A percentile compares a stretch with the other conserved stretches of the same genome.
Evolutionary conservation across 2,888 invertebrate species (phyloP).

Genomic region (Drosophila kambysellisi): DNA sequence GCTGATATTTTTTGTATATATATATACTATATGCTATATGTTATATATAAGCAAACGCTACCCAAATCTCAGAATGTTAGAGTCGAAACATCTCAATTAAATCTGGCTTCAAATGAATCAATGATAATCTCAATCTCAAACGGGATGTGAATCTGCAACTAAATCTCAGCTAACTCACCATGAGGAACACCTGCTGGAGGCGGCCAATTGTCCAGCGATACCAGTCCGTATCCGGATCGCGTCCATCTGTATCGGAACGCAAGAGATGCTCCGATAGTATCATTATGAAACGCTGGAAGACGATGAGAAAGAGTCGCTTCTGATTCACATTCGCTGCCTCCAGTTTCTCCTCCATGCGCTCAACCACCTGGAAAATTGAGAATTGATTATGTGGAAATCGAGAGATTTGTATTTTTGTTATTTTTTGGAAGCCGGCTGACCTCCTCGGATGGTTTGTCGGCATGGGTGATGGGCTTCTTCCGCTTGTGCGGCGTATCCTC

Average conservation of each 20-base stretch:
- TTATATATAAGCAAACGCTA: no score
- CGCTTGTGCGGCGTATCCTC: conserved; percentile 88
- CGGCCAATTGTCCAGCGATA: conserved; percentile 98
- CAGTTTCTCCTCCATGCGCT: conserved; percentile 97
- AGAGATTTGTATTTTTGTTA: not conserved
- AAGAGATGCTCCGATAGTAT: conserved; percentile 98
- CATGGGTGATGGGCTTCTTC: conserved; percentile 84
- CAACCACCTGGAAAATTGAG: conserved; percentile 89
- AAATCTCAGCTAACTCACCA: conserved; percentile 87
- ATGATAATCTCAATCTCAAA: not conserved
- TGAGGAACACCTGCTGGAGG: conserved; percentile 96
- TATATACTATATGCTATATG: no score
- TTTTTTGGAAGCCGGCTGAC: conserved; percentile 76
- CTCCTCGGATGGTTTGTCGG: conserved; percentile 88
- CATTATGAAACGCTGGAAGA: conserved; percentile 99
- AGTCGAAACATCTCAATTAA: not conserved
- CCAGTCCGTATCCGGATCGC: conserved; percentile 97
- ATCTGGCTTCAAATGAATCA: not conserved
- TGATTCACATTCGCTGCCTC: conserved; percentile 98
- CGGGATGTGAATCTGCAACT: not conserved
- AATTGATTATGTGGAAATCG: rapidly evolving
- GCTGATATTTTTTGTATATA: no score
- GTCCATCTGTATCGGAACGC: conserved; percentile 95
- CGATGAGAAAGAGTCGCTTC: conserved; percentile 97
- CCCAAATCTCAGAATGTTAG: no score